These are phyloP conservation scores for Stegodyphus mimosarum DNA, from an alignment of 1,140 invertebrate genomes.

Conservation along the genomic window DNA sequence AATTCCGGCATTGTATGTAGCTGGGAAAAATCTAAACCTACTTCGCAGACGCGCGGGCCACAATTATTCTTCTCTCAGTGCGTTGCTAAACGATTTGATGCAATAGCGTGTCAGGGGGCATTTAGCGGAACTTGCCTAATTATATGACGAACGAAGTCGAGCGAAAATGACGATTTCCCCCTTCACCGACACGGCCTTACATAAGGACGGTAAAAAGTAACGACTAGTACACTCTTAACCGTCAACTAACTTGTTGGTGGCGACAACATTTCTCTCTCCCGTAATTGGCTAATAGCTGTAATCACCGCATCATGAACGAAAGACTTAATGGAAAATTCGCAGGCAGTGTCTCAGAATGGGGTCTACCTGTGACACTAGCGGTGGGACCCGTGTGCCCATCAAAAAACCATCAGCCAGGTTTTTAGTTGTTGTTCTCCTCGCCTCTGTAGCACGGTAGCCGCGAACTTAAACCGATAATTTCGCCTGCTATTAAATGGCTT, in stretches of 20 bases:
- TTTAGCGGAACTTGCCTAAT: constrained; percentile 23
- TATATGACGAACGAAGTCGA: constrained; percentile 25
- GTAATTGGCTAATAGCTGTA: constrained; percentile 58
- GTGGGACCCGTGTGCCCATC: constrained; percentile 21
- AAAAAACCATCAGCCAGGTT: constrained; percentile 45
- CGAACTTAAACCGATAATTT: constrained; percentile 53
- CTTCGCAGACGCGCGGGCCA: not conserved
- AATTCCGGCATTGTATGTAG: too few species aligned
- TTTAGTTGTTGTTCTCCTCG: constrained; percentile 7
- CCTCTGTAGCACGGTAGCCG: constrained; percentile 32
- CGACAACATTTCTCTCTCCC: constrained; percentile 19
- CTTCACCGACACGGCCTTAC: not conserved
- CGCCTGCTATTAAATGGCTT: constrained; percentile 42
- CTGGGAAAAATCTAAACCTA: too few species aligned
- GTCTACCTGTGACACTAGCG: constrained; percentile 19
- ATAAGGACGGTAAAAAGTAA: constrained; percentile 21
- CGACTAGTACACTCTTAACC: constrained; percentile 6
- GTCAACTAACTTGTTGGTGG: constrained; percentile 51
- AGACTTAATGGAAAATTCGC: constrained; percentile 47
- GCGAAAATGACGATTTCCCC: constrained; percentile 9
- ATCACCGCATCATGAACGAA: constrained; percentile 48
- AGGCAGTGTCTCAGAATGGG: too few species aligned
- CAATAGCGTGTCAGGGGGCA: constrained; percentile 35
- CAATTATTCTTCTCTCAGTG: not conserved
- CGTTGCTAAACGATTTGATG: not conserved